Evolutionary conservation across 1,140 invertebrate genomes (phyloP), one percentile per base, ranked within the genome.

Genomic region (Antheraea pernyi): DNA sequence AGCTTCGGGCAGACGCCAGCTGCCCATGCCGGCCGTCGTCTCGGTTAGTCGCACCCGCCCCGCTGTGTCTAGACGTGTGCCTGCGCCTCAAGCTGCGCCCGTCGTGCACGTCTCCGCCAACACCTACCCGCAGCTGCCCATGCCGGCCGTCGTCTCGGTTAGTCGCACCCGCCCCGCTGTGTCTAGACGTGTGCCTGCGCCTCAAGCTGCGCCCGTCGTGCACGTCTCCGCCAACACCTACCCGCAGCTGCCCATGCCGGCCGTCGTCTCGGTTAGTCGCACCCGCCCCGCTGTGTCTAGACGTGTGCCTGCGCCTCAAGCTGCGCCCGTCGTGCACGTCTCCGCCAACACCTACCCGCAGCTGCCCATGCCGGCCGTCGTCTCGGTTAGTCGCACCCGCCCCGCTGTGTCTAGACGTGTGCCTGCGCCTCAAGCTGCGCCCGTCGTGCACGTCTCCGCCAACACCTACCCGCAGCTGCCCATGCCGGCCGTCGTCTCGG

Each of bases 1-100:
- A 99, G 98, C 91, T 99, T 99, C 93, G 99, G 99, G 0, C 99
- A 99, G 92, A 99, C 99, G 0, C 99, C 99, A 0, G 98, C 98
- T n/a, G n/a, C n/a, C n/a, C n/a, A n/a, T n/a, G n/a, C n/a, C n/a
- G n/a, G 13, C 99, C 99, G 90, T 93, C 99, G 37, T n/a, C 88
- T 99, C 60, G 98, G 98, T 94, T 99, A 99, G 81, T 99, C 99
- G 0, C 99, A 99, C 94, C 98, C 99, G 6, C 99, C 99, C 0
- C 93, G 99, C 71, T n/a, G n/a, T n/a, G n/a, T n/a, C n/a, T n/a
- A n/a, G n/a, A n/a, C n/a, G n/a, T n/a, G n/a, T n/a, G 99, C 98
- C 80, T 99, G 98, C 0, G 97, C 98, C n/a, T n/a, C n/a, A n/a
- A n/a, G n/a, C n/a, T n/a, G n/a, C n/a, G n/a, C n/a, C n/a, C n/a